Conservation (phyloP, 1,140 invertebrate genomes). For the Platyscapa corneri region DNA sequence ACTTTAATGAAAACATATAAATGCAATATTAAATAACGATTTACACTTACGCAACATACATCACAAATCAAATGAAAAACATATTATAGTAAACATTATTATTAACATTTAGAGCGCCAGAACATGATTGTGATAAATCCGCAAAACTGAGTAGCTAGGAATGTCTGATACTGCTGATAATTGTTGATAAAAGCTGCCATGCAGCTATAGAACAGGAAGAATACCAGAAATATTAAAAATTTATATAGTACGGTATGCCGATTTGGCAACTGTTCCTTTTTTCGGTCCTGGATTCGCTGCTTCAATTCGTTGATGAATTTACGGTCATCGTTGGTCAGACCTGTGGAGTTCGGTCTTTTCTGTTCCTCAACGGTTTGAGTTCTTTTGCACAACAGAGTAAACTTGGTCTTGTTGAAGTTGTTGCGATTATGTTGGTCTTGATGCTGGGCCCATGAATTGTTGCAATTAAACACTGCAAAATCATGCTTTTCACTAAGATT, state of each 20-base stretch:
- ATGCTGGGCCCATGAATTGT: background rate
- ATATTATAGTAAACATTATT: background rate
- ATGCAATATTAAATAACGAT: too few species aligned
- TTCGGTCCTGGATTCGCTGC: background rate
- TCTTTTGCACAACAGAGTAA: background rate
- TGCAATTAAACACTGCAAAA: too few species aligned
- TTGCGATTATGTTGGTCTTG: background rate
- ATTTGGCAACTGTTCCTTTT: background rate
- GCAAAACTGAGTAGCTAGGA: slow-evolving; percentile 65
- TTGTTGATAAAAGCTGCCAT: background rate
- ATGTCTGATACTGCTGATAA: slow-evolving; percentile 58
- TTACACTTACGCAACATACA: too few species aligned
- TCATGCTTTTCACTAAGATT: background rate
- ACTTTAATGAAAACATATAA: background rate
- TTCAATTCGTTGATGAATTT: slow-evolving; percentile 4
- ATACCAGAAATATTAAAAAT: slow-evolving; percentile 9
- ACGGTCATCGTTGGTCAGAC: slow-evolving; percentile 19
- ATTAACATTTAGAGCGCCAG: too few species aligned
- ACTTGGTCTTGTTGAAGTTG: background rate
- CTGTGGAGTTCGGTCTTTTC: background rate
- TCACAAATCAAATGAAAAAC: background rate
- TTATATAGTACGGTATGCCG: background rate
- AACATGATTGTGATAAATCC: slow-evolving; percentile 65
- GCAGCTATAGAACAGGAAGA: slow-evolving; percentile 30
- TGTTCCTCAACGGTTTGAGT: background rate